phyloP scores from a whole-genome alignment of 1,140 invertebrate genomes.

The Bombus picipes region DNA sequence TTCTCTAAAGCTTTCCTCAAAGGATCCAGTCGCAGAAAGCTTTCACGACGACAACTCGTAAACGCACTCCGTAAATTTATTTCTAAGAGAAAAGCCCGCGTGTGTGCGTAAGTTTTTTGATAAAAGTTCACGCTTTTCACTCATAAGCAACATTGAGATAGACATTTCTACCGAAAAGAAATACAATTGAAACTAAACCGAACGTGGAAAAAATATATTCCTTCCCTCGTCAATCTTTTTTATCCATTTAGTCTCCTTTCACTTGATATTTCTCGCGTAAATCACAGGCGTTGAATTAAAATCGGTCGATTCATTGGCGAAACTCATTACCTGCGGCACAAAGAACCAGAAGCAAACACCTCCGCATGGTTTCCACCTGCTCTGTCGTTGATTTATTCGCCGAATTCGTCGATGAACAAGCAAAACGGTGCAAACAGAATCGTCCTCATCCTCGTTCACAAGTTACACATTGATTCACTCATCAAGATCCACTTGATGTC shows the following conservation, averaged over 20 bases:
- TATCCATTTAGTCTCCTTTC: background rate
- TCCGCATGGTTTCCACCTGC: slow-evolving; percentile 63
- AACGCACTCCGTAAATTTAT: background rate
- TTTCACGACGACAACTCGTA: background rate
- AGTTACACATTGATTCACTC: background rate
- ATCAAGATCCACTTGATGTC: background rate
- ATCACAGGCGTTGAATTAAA: background rate
- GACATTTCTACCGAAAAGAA: background rate
- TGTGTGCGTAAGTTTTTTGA: no score
- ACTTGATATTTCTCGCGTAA: background rate
- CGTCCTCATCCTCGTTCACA: slow-evolving; percentile 64
- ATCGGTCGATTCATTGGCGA: slow-evolving; percentile 24
- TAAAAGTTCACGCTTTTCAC: background rate
- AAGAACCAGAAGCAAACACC: slow-evolving; percentile 64
- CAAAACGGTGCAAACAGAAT: slow-evolving; percentile 25
- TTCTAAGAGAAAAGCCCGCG: background rate
- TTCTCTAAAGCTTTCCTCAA: background rate
- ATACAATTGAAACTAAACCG: background rate
- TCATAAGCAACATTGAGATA: background rate
- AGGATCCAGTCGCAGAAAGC: background rate
- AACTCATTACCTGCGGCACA: slow-evolving; percentile 71
- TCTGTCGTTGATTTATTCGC: slow-evolving; percentile 49
- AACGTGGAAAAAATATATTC: background rate
- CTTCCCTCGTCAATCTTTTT: background rate
- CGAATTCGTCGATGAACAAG: slow-evolving; percentile 34